Evolutionary conservation across 2,113 vertebrate species (phyloP).

Genomic region (Pterocles gutturalis): DNA sequence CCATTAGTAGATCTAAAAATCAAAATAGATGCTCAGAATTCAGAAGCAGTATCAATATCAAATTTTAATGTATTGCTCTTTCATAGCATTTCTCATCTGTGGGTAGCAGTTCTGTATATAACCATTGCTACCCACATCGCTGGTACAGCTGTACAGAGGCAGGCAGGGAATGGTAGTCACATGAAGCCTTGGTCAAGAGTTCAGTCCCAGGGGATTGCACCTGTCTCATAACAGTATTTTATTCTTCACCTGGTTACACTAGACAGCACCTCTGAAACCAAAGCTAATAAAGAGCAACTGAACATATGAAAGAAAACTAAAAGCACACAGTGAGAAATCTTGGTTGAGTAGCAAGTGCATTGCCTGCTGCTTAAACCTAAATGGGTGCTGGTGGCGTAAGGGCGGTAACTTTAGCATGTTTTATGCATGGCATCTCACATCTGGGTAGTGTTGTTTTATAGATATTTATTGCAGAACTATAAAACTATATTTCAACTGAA

Average conservation of each 20-base stretch:
- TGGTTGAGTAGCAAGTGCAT: neutral
- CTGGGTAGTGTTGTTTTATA: neutral
- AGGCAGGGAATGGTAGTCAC: neutral
- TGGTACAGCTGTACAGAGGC: neutral
- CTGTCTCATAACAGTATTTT: neutral
- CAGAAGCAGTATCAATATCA: neutral
- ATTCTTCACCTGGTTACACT: neutral
- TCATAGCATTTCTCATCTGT: neutral
- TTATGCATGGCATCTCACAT: neutral
- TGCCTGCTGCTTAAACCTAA: neutral
- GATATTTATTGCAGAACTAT: neutral
- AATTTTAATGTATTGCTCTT: neutral
- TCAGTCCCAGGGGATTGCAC: neutral
- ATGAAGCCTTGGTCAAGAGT: neutral
- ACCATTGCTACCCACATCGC: neutral
- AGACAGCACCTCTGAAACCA: neutral
- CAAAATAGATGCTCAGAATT: slow-evolving; percentile 17
- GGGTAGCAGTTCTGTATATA: neutral
- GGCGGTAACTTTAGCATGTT: neutral
- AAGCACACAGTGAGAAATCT: neutral
- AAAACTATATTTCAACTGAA: neutral
- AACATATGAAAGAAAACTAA: neutral
- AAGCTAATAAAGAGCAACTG: neutral
- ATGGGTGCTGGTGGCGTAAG: neutral
- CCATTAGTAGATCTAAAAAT: slow-evolving; percentile 9